Percentiles rank a stretch among this genome's conserved stretches.
phyloP scores from a whole-genome alignment of 2,113 vertebrate genomes.

The Calidris pugnax region DNA sequence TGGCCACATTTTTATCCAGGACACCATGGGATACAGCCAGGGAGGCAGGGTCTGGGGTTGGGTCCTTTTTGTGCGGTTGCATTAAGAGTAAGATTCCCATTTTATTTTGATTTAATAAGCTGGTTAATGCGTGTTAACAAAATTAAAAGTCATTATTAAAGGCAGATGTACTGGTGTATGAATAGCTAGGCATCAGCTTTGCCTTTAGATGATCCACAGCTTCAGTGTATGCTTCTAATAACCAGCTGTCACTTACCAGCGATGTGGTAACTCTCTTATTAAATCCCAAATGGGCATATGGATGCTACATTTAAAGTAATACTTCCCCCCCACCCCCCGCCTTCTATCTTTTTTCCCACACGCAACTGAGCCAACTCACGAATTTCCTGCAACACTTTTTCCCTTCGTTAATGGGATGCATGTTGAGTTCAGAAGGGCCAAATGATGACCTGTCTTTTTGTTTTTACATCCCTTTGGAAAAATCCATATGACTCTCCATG shows the following conservation, averaged over 20 bases:
- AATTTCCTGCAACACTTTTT: conserved; percentile 18
- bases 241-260: conserved; percentile 55
- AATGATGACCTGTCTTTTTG: conserved; percentile 26
- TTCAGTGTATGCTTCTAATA: conserved; percentile 43
- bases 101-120: conserved; percentile 55
- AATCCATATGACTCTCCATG: background rate
- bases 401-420: background rate
- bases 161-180: conserved; percentile 44
- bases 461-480: background rate
- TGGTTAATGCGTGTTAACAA: conserved; percentile 18
- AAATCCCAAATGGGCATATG: conserved; percentile 53
- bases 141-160: conserved; percentile 64
- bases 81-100: background rate
- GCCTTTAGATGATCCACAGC: conserved; percentile 38
- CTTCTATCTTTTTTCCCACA: conserved; percentile 46
- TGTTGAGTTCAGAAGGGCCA: conserved; percentile 47
- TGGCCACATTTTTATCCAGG: background rate
- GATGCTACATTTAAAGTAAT: conserved; percentile 2
- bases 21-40: background rate
- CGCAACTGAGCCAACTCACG: background rate
- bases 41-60: background rate
- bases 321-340: background rate
- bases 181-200: conserved; percentile 29
- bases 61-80: background rate
- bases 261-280: conserved; percentile 50